Percentiles rank a stretch among this genome's conserved stretches.
Evolutionary conservation across 2,888 invertebrate genomes (phyloP).

Genomic region (Nemotelus pantherinus): DNA sequence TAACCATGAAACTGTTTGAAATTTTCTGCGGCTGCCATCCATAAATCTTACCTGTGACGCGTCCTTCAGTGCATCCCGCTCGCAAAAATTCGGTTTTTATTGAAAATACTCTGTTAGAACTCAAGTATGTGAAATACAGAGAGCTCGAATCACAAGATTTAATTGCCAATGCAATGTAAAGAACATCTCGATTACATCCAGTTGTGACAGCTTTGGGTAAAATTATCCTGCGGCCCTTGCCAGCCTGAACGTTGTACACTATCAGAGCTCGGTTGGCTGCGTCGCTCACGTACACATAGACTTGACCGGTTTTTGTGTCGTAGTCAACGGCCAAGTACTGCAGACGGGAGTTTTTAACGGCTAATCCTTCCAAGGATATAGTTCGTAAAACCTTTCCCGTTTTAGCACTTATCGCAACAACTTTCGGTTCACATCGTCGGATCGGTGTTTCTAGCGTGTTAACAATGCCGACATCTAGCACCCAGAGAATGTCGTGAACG

Average conservation of each 20-base stretch:
- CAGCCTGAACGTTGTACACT: slow-evolving; percentile 73
- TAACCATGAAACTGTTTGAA: background rate
- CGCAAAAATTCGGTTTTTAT: slow-evolving; percentile 72
- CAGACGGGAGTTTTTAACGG: slow-evolving; percentile 70
- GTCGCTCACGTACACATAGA: slow-evolving; percentile 74
- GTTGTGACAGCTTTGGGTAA: slow-evolving; percentile 68
- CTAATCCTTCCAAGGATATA: slow-evolving; percentile 70
- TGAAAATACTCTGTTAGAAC: slow-evolving; percentile 71
- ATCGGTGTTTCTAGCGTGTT: slow-evolving; percentile 74
- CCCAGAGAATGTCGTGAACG: slow-evolving; percentile 75
- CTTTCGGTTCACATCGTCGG: slow-evolving; percentile 75
- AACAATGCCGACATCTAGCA: slow-evolving; percentile 76
- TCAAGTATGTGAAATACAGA: slow-evolving; percentile 73
- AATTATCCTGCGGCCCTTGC: slow-evolving; percentile 72
- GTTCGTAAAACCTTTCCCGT: slow-evolving; percentile 71
- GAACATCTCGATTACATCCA: slow-evolving; percentile 69
- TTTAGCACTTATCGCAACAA: slow-evolving; percentile 71
- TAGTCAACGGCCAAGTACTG: slow-evolving; percentile 78
- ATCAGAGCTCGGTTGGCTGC: slow-evolving; percentile 74
- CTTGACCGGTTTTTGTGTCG: slow-evolving; percentile 68
- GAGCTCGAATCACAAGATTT: slow-evolving; percentile 69
- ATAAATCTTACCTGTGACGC: slow-evolving; percentile 61
- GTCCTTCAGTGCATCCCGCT: slow-evolving; percentile 68
- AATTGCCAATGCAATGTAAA: slow-evolving; percentile 73
- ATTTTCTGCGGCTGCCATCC: background rate